Base-by-base conservation (phyloP, 1,140 invertebrate species). In the Lasioglossum albipes region DNA sequence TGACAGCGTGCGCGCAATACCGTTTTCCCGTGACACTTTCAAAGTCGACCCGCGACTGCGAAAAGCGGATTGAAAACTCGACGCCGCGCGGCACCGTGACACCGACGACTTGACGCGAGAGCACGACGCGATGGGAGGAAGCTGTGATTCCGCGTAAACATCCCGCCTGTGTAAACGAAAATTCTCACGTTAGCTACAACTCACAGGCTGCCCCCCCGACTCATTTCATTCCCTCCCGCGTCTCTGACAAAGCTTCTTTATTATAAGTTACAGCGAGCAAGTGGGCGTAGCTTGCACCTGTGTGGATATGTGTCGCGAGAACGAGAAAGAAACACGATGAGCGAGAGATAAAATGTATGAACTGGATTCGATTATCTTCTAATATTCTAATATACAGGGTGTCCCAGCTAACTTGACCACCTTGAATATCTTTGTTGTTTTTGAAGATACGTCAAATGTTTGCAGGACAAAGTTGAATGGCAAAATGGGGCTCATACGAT, bases 51-150 rank as follows among this genome's bases (percentile, higher is more conserved):
- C 66, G 45, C 22, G 57, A 68, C 74, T 82, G 71, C 62, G 78
- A 79, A 86, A 89, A 90, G 73, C 84, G 84, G 83, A 88, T 89
- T 85, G 83, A 82, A 85, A 83, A 85, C 75, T 88, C 85, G 81
- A 61, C 57, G 20, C 57, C 68, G 27, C 57, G 64, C 71, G 76
- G 79, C 59, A 70, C 65, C 77, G 79, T 83, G 49, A 72, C 76
- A 59, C 75, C 82, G 62, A 78, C 68, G 42, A 54, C 79, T 70
- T 57, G 57, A 81, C 82, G 77, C 64, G 75, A 86, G 83, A 76
- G 87, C 86, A 85, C 65, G 18, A 22, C 59, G 65, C 65, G 18
- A 22, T 59, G 65, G 77, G 61, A 16, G 52, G 52, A 75, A 68
- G 27, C 59, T 65, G 42, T 67, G 74, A 71, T 83, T 81, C 61